phyloP scores from a whole-genome alignment of 1,140 invertebrate species.

The Drosophila arizonae region DNA sequence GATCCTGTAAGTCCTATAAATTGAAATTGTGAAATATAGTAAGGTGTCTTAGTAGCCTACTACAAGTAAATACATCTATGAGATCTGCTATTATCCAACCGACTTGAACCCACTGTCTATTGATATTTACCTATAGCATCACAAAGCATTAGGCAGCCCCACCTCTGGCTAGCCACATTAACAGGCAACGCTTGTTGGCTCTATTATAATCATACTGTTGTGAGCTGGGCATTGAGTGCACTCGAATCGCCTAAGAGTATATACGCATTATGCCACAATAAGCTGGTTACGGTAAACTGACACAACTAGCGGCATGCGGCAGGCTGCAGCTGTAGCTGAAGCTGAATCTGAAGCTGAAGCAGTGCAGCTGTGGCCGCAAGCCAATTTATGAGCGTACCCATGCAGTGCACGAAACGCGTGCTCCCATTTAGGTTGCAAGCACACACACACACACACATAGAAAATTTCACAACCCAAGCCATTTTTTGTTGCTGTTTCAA shows the following conservation, averaged over 20 bases:
- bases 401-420: constrained; percentile 2
- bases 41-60: no score
- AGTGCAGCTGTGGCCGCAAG: constrained; percentile 2
- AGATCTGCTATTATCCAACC: no score
- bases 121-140: not conserved
- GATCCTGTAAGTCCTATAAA: not conserved
- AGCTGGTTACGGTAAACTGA: constrained; percentile 34
- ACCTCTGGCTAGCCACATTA: not conserved
- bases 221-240: constrained; percentile 15
- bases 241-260: constrained; percentile 15
- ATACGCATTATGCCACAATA: constrained; percentile 27
- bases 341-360: not conserved
- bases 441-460: not conserved
- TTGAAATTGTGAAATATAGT: not conserved
- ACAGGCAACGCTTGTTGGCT: not conserved
- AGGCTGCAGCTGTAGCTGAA: not conserved
- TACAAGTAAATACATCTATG: no score
- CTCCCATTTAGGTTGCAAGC: constrained; percentile 5
- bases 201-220: constrained; percentile 1
- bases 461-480: not conserved
- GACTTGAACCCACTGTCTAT: no score
- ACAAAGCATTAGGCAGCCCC: not conserved
- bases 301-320: constrained; percentile 18
- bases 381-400: constrained; percentile 34
- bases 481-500: no score